Evolutionary conservation across 2,888 invertebrate genomes (phyloP).

Genomic region (Choristoneura rosaceana): DNA sequence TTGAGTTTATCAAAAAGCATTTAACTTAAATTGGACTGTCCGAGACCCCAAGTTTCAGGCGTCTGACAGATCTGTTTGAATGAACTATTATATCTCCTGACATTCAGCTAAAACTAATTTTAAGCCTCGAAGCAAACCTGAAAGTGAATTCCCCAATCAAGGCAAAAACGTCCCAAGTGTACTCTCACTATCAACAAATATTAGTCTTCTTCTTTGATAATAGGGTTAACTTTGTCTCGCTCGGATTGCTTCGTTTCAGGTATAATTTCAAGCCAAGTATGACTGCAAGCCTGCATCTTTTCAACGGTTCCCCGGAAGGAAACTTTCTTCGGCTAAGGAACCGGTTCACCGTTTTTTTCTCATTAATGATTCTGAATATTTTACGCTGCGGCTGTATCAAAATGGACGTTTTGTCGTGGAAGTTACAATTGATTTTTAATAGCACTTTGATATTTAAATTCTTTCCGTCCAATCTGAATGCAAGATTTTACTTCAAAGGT

Average conservation of each 20-base stretch:
- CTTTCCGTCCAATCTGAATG: slow-evolving; percentile 3
- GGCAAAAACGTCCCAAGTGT: slow-evolving; percentile 45
- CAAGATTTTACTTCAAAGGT: not conserved
- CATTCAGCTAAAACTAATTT: slow-evolving; percentile 74
- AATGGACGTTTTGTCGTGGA: slow-evolving; percentile 8
- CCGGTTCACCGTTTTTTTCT: slow-evolving; percentile 56
- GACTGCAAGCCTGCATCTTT: slow-evolving; percentile 66
- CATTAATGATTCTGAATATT: slow-evolving; percentile 63
- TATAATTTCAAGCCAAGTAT: slow-evolving; percentile 40
- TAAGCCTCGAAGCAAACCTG: slow-evolving; percentile 69
- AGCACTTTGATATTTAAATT: slow-evolving; percentile 4
- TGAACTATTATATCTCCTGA: slow-evolving; percentile 64
- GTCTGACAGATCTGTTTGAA: slow-evolving; percentile 52
- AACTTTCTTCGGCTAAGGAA: slow-evolving; percentile 60
- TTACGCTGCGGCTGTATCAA: slow-evolving; percentile 46
- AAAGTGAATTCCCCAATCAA: slow-evolving; percentile 56
- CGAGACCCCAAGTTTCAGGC: slow-evolving; percentile 36
- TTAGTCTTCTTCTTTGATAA: slow-evolving; percentile 46
- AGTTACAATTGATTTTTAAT: slow-evolving; percentile 1
- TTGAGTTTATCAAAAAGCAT: slow-evolving; percentile 18
- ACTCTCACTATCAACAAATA: slow-evolving; percentile 42
- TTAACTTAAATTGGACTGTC: slow-evolving; percentile 23
- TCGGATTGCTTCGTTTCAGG: slow-evolving; percentile 44
- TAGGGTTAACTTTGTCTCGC: slow-evolving; percentile 49
- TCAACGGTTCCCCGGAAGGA: slow-evolving; percentile 58